Percentiles rank a stretch among this genome's conserved stretches.
Conservation (phyloP, 2,888 invertebrate genomes). For the Pterostichus niger region DNA sequence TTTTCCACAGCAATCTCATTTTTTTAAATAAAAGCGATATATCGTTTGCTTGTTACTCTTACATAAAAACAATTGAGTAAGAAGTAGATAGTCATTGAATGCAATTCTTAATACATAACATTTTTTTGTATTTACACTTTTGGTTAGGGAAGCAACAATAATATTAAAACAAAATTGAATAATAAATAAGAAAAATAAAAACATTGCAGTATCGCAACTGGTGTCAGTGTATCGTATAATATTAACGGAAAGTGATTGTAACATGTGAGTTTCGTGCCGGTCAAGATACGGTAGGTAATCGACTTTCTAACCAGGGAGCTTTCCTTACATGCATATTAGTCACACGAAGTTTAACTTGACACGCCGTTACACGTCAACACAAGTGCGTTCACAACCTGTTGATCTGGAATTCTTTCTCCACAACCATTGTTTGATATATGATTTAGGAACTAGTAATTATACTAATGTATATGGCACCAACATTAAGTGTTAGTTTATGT, state of each 20-base stretch:
- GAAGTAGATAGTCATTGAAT: too few relatives aligned
- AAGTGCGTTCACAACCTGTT: conserved; percentile 44
- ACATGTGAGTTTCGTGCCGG: conserved; percentile 41
- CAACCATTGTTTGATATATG: conserved; percentile 25
- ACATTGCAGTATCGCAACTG: too few relatives aligned
- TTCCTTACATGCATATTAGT: conserved; percentile 52
- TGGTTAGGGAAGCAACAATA: too few relatives aligned
- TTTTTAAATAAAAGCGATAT: too few relatives aligned
- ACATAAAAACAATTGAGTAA: too few relatives aligned
- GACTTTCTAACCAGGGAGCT: conserved; percentile 25
- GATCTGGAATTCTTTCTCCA: conserved; percentile 2
- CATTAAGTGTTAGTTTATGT: background rate
- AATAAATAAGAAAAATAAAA: background rate
- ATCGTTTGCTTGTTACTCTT: too few relatives aligned
- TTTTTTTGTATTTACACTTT: too few relatives aligned
- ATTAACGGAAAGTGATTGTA: conserved; percentile 34
- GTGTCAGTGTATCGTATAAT: background rate
- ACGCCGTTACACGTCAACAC: background rate
- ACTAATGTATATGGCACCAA: background rate
- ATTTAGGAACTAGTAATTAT: conserved; percentile 30
- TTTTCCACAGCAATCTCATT: too few relatives aligned
- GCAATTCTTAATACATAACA: too few relatives aligned
- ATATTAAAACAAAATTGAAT: too few relatives aligned
- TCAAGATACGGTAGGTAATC: conserved; percentile 45
- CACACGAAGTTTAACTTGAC: conserved; percentile 43